Conservation (phyloP, 1,140 invertebrate genomes). For the Holotrichia oblita region DNA sequence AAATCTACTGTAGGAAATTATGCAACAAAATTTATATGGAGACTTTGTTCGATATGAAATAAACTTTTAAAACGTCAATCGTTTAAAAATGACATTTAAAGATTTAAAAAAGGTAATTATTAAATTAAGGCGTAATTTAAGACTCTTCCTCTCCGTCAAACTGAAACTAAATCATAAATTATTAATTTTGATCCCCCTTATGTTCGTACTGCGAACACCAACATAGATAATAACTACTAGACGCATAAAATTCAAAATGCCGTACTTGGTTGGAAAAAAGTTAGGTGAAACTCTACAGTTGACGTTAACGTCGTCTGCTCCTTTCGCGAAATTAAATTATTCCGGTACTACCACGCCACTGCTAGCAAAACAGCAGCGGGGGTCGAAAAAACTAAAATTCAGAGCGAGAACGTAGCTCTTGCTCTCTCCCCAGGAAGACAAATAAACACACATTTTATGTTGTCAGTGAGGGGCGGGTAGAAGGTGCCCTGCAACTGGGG, state of each 20-base stretch:
- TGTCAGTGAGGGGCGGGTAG: background rate
- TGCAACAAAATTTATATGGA: too few species aligned
- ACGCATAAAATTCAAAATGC: constrained; percentile 26
- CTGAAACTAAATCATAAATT: background rate
- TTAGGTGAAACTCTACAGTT: background rate
- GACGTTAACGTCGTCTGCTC: background rate
- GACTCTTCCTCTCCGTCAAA: too few species aligned
- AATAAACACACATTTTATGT: constrained; percentile 34
- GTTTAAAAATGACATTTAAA: too few species aligned
- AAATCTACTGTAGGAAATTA: too few species aligned
- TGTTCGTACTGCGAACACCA: background rate
- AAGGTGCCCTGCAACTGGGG: background rate
- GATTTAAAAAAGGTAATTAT: too few species aligned
- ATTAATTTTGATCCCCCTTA: background rate
- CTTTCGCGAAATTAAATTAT: constrained; percentile 21
- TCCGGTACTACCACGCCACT: background rate
- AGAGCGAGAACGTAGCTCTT: background rate
- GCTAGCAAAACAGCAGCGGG: background rate
- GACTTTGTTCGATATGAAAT: too few species aligned
- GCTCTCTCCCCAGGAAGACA: constrained; percentile 6
- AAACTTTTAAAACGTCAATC: too few species aligned
- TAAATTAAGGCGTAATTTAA: too few species aligned
- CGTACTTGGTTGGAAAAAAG: constrained; percentile 24
- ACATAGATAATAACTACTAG: background rate
- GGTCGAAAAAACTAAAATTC: constrained; percentile 21